Conservation (phyloP, 2,797 vertebrate genomes). For the Odontamblyopus rebecca region DNA sequence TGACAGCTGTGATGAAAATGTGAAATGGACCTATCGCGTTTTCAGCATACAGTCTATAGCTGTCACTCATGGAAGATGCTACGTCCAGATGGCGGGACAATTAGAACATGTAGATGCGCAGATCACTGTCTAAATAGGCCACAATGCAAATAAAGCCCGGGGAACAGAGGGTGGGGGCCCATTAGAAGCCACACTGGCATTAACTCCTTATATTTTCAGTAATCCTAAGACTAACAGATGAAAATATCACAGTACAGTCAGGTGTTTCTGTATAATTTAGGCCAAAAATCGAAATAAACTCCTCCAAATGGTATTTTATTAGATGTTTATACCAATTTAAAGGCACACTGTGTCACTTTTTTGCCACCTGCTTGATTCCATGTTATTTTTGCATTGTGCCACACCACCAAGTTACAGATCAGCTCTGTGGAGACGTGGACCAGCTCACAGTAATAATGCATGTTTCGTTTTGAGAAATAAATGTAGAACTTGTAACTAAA, state of each 20-base stretch:
- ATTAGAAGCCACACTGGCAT: constrained; percentile 4
- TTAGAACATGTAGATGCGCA: constrained; percentile 42
- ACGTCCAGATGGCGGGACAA: constrained; percentile 60
- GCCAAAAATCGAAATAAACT: background rate
- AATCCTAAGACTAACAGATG: background rate
- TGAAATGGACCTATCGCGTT: constrained; percentile 37
- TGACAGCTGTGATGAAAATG: constrained; percentile 12
- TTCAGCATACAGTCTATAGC: constrained; percentile 1
- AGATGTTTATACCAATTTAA: too few relatives aligned
- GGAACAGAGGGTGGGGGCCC: background rate
- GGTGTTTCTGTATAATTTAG: background rate
- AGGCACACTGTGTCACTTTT: too few relatives aligned
- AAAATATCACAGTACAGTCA: background rate
- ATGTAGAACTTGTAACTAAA: too few relatives aligned
- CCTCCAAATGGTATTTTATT: background rate
- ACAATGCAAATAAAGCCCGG: constrained; percentile 48
- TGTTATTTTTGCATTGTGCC: too few relatives aligned
- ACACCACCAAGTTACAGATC: too few relatives aligned
- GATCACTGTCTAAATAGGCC: constrained; percentile 53
- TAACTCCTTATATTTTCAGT: background rate
- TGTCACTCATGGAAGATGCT: constrained; percentile 36
- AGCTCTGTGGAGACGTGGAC: too few relatives aligned
- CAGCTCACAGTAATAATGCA: too few relatives aligned
- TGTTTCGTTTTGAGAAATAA: too few relatives aligned
- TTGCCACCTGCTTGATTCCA: too few relatives aligned